phyloP scores from a whole-genome alignment of 2,113 vertebrate genomes.

The Centropus unirufus region DNA sequence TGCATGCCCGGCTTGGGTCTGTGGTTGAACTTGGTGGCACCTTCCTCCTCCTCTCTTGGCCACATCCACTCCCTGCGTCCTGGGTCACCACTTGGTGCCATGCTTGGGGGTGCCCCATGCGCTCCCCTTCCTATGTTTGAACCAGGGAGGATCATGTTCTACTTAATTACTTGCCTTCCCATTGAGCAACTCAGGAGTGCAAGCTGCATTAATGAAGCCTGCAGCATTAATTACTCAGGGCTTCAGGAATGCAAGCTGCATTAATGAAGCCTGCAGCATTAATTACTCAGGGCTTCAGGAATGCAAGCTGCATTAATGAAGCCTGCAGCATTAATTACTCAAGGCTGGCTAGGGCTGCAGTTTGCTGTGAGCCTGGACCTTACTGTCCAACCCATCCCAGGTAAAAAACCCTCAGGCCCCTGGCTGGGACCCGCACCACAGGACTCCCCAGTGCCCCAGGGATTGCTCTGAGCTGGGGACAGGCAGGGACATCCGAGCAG shows the following conservation, averaged over 20 bases:
- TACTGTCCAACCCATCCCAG: accelerated
- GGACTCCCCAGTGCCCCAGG: neutral
- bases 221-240: too few species aligned
- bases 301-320: neutral
- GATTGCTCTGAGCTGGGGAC: neutral
- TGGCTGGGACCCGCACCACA: accelerated
- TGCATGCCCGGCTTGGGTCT: neutral
- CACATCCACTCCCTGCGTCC: accelerated
- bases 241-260: too few species aligned
- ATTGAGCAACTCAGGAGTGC: neutral
- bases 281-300: too few species aligned
- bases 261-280: too few species aligned
- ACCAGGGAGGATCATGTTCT: accelerated
- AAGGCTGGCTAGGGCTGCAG: neutral
- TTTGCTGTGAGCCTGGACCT: neutral
- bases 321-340: neutral
- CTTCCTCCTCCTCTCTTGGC: neutral
- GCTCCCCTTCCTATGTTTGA: neutral
- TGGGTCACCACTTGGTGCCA: accelerated
- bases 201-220: too few species aligned
- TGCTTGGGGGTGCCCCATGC: accelerated
- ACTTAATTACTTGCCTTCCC: neutral
- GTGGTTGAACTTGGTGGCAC: accelerated
- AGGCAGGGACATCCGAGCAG: accelerated
- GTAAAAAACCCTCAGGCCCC: too few species aligned